Base-by-base conservation (phyloP, 2,888 invertebrate species). In the Oscheius sp. region DNA sequence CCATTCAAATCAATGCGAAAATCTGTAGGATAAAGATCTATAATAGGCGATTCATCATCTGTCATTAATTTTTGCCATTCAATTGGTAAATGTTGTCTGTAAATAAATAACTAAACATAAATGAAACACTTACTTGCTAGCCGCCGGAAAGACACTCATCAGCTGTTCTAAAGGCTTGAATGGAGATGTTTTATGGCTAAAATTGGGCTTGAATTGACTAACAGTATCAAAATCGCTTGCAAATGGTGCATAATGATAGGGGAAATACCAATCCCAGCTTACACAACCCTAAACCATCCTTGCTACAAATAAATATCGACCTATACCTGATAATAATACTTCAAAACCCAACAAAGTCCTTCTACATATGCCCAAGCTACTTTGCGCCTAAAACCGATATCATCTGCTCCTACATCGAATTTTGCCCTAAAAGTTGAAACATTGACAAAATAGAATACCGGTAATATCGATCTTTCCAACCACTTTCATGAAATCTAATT, bases 231-330 rank as follows among this genome's bases (percentile, higher is more conserved):
- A 98, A 89, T 99, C 98, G 0, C 96, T 96, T 2, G 98, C 98
- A 89, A 98, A 98, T 6, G 98, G 98, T 20, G 98, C 97, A 89
- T 99, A 98, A 89, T 98, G 98, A 88, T 95, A 98, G 0, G 98
- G 98, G 88, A 94, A 98, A 89, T 95, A 98, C 98, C 98, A 98
- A 88, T 96, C 94, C 98, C 98, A 99, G 20, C 94, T 94, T 36
- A 95, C 93, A 89, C 97, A 98, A 62, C 98, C 97, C 90, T 81
- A 14, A 59, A 77, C 14, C 12, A 9, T 9, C 9, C 14, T 9
- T 41, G 24, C n/a, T 28, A 14, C 38, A 20, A 30, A 20, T 22
- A 30, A 26, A 26, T 1, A 22, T n/a, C 41, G 30, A 2, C 9
- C 22, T 2, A 3, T 36, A 78, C 80, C 70, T 97, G 97, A 89